These are phyloP conservation scores for Dolomedes plantarius DNA, from an alignment of 2,888 invertebrate species.

Conservation along the genomic window DNA sequence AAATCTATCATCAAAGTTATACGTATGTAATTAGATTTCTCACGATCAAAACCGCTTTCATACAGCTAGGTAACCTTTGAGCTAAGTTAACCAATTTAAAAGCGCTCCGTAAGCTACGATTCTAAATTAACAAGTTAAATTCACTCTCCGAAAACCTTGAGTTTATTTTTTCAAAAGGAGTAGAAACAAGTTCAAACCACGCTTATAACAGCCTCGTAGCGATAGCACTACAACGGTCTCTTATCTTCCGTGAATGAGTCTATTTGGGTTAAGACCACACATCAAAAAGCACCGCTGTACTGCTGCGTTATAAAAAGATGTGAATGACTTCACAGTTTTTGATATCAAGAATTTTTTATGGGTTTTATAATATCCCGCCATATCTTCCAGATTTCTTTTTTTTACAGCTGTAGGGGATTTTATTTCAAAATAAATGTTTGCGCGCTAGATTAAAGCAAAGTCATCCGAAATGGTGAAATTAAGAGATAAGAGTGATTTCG, in stretches of 20 bases:
- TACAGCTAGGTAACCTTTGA: too few relatives aligned
- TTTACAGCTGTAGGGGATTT: background rate
- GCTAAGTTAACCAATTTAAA: too few relatives aligned
- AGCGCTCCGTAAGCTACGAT: too few relatives aligned
- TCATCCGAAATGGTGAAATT: background rate
- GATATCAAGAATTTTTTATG: slow-evolving; percentile 11
- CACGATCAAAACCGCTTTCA: too few relatives aligned
- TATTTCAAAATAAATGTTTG: slow-evolving; percentile 9
- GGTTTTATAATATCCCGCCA: background rate
- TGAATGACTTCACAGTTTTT: slow-evolving; percentile 10
- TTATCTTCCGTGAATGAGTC: background rate
- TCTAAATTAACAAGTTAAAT: too few relatives aligned
- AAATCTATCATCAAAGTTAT: too few relatives aligned
- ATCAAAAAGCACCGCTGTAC: background rate
- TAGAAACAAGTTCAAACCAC: background rate
- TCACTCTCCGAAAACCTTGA: too few relatives aligned
- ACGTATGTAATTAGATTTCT: too few relatives aligned
- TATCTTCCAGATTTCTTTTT: background rate
- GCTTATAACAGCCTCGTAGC: background rate
- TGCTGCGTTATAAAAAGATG: slow-evolving; percentile 1
- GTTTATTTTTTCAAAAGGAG: background rate
- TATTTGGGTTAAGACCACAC: background rate
- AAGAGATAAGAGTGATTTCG: background rate
- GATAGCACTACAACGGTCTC: background rate
- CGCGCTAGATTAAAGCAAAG: background rate